A percentile compares a stretch with the other conserved stretches of the same genome.
These are phyloP conservation scores for Podarcis siculus DNA, from an alignment of 2,797 vertebrate species.

Conservation along the genomic window DNA sequence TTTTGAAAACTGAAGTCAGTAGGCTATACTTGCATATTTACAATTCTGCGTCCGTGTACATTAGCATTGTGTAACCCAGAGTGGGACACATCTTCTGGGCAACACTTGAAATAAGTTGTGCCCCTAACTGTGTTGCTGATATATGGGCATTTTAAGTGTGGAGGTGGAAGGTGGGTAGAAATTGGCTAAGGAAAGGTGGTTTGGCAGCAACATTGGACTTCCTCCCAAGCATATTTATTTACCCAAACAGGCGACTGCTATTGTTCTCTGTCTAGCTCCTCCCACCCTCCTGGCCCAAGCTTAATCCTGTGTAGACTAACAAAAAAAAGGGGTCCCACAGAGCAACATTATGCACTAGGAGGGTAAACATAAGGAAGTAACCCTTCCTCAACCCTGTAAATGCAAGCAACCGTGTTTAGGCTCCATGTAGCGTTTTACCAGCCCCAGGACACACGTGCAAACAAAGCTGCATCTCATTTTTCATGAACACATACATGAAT, in stretches of 20 bases:
- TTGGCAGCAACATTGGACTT: slow-evolving; percentile 22
- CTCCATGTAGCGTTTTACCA: neutral
- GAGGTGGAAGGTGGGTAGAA: neutral
- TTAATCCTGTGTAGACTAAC: neutral
- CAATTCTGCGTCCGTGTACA: neutral
- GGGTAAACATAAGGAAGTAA: neutral
- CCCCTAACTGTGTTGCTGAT: neutral
- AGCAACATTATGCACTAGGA: neutral
- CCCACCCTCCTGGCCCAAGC: rapidly evolving
- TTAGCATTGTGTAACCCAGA: neutral
- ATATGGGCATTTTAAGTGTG: neutral
- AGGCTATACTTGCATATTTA: neutral
- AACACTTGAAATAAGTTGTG: neutral
- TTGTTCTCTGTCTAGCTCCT: slow-evolving; percentile 28
- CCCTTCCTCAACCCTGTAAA: neutral
- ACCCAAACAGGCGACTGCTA: neutral
- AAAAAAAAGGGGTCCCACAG: neutral
- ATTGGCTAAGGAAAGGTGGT: slow-evolving; percentile 4
- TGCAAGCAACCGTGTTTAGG: neutral
- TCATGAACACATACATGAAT: neutral
- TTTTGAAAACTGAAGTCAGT: neutral
- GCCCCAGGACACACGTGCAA: neutral
- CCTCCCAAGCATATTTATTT: slow-evolving; percentile 15
- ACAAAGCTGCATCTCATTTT: neutral
- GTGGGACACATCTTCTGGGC: neutral